A percentile compares a stretch with the other conserved stretches of the same genome.
Evolutionary conservation across 2,888 invertebrate species (phyloP).

Genomic region (Ormyrus nitidulus): DNA sequence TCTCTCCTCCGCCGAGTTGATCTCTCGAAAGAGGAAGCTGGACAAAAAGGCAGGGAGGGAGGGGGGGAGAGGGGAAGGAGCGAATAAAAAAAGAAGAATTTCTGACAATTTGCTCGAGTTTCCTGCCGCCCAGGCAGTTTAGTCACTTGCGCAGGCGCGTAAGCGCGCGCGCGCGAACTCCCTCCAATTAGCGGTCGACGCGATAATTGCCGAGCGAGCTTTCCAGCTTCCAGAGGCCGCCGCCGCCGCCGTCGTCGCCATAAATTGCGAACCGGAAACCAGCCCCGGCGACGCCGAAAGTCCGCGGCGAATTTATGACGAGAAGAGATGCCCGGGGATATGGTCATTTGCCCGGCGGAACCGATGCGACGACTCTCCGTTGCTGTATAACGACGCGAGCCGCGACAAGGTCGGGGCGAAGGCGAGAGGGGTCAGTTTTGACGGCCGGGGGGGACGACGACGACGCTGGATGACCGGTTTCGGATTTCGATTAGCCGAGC

Average conservation of each 20-base stretch:
- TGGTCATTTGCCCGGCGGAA: too few relatives aligned
- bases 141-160: slow-evolving; percentile 22
- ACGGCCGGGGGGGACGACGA: too few relatives aligned
- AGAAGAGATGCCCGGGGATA: too few relatives aligned
- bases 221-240: slow-evolving; percentile 5
- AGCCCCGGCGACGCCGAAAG: not conserved
- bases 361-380: too few relatives aligned
- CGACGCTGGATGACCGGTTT: too few relatives aligned
- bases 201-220: slow-evolving; percentile 62
- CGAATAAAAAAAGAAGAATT: slow-evolving; percentile 42
- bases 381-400: not conserved
- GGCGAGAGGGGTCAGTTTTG: too few relatives aligned
- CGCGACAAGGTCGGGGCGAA: slow-evolving; percentile 70
- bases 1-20: not conserved
- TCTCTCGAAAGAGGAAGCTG: slow-evolving; percentile 20
- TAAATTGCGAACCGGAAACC: slow-evolving; percentile 64
- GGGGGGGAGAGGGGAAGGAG: not conserved
- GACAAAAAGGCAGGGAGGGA: not conserved
- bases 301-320: too few relatives aligned
- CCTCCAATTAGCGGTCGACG: slow-evolving; percentile 60
- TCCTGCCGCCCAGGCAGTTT: slow-evolving; percentile 40
- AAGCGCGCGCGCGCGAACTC: slow-evolving; percentile 29
- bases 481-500: too few relatives aligned
- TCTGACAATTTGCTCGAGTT: slow-evolving; percentile 53
- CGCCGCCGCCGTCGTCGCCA: slow-evolving; percentile 48